Base-by-base conservation (phyloP, 2,113 vertebrate species). In the Takifugu flavidus region DNA sequence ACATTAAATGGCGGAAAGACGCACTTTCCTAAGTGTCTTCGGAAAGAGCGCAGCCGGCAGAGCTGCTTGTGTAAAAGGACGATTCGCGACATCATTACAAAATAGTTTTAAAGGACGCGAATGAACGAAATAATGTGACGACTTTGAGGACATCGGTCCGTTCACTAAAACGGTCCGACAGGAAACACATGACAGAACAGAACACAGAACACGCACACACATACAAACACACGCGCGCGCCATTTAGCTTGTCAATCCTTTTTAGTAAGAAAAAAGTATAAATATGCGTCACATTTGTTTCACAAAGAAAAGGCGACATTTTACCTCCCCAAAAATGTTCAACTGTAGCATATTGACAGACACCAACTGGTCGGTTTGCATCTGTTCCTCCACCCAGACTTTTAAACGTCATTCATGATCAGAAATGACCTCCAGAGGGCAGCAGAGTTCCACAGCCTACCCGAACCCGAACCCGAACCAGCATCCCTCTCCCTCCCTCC, bases 101-200 rank as follows among this genome's bases (percentile, higher is more conserved):
- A 13, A 26, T 2, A 0, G 25, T 6, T 2, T 2, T 34, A 13
- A 55, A 10, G 4, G 2, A 11, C 14, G 0, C 6, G 1, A 14
- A 11, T 14, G 1, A 3, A 4, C 15, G 14, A 49, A 14, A 0
- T 6, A 6, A 4, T 25, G 13, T 15, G 3, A 6, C 15, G 0
- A n/a, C 1, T 6, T 4, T 4, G 0, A 75, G 64, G 67, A 53
- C 67, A 59, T 26, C 0, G 60, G 76, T 67, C 44, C 66, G 1
- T 6, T 65, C 2, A 10, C 1, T 39, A 75, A 79, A 77, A 73
- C 56, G 68, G 56, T 69, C 85, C 85, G 80, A 55, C 12, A 0
- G 61, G 82, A 72, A 81, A 82, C 67, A 49, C 42, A 25, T 31
- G 46, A 56, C 14, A 5, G 59, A 51, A 62, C 2, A 2, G 2